Percentiles rank a stretch among this genome's conserved stretches.
Evolutionary conservation across 2,888 invertebrate species (phyloP).

Genomic region (Tenthredo mesomela): DNA sequence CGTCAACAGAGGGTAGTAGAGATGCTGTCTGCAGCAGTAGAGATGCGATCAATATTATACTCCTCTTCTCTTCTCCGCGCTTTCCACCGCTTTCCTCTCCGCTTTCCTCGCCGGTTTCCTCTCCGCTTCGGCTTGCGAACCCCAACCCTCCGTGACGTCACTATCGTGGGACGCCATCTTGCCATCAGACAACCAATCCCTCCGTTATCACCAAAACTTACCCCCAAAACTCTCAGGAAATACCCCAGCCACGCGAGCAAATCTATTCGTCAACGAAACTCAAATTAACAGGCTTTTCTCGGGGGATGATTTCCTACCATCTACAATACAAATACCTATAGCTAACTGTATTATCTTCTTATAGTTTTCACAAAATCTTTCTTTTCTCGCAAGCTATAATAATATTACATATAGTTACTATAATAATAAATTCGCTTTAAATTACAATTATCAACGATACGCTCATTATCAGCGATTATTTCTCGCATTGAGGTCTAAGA

Average conservation of each 20-base stretch:
- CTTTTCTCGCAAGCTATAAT: not conserved
- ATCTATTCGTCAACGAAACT: constrained; percentile 62
- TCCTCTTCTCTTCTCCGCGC: constrained; percentile 55
- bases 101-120: constrained; percentile 11
- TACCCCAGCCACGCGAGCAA: constrained; percentile 55
- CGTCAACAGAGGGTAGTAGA: constrained; percentile 72
- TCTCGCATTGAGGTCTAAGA: not conserved
- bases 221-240: constrained; percentile 57
- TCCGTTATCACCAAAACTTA: constrained; percentile 70
- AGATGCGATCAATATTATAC: constrained; percentile 78
- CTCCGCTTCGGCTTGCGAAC: constrained; percentile 53
- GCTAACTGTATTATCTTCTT: not conserved
- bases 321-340: constrained; percentile 8
- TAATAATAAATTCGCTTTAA: not conserved
- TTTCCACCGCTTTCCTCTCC: constrained; percentile 46
- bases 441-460: not conserved
- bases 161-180: constrained; percentile 78
- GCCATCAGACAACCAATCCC: constrained; percentile 76
- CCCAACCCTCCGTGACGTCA: constrained; percentile 72
- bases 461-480: not conserved
- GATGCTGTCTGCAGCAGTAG: constrained; percentile 76
- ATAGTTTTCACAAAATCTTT: not conserved
- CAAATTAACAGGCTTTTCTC: constrained; percentile 66
- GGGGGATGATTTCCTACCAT: constrained; percentile 47
- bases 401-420: too few species aligned